Evolutionary conservation across 2,113 vertebrate genomes (phyloP), one percentile per base, ranked within the genome.

Genomic region (Phalacrocorax pelagicus): DNA sequence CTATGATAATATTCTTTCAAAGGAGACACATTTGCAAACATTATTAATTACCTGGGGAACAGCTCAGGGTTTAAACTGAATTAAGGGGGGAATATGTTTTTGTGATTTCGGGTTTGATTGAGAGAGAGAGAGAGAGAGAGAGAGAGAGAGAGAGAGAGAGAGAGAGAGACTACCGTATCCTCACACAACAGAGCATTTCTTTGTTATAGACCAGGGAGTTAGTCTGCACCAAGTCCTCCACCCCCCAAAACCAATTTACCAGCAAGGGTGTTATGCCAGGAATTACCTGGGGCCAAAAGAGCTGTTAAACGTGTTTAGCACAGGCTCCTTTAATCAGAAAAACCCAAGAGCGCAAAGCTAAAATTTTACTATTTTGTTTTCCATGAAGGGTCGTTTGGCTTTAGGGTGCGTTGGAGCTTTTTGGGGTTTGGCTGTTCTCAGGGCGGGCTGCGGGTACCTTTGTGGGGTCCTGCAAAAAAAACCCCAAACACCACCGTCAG

Each of bases 271-370:
- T 96, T 58, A 84, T 75, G 83, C 30, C 73, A 79, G 94, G 74
- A 94, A 88, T 88, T 96, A 97, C 95, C 93, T 96, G 92, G 77
- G 86, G 86, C 95, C 88, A 47, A 83, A 95, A 95, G 87, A 96
- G 92, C 91, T 65, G 94, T 92, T 85, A 73, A 58, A 81, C 65
- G 85, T 59, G 38, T 95, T 95, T 65, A 83, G 75, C 75, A 59
- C 77, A 52, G 55, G 42, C 63, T 90, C 65, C 52, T 83, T 75
- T 93, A 61, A 92, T 79, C 82, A 59, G 47, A 67, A 67, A 62
- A 82, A 40, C 34, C 40, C 61, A 49, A 74, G 69, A 82, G 24
- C 9, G 12, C 26, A 9, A 10, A 62, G 55, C 67, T 90, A 34
- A 83, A 88, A 90, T 73, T 49, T 0, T 3, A 11, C 18, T 46